A percentile compares a stretch with the other conserved stretches of the same genome.
Conservation (phyloP, 92 coral and sea anemone genomes). For the Actinostola sp. region DNA sequence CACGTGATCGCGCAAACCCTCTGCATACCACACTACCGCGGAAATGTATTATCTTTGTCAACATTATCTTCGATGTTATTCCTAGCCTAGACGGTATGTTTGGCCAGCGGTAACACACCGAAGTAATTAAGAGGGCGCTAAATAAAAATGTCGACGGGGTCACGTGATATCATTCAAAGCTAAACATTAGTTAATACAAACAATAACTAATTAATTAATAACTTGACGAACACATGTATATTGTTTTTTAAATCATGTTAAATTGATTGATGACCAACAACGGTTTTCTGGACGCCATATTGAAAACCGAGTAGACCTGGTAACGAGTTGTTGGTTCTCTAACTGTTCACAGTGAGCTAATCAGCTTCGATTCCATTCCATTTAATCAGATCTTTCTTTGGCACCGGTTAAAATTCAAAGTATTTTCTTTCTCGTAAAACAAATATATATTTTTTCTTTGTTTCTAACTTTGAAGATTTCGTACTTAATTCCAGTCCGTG, state of each 20-base stretch:
- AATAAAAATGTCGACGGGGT: too few relatives aligned
- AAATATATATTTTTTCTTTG: slow-evolving; percentile 23
- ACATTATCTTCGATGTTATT: too few relatives aligned
- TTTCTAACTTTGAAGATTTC: slow-evolving; percentile 16
- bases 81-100: too few relatives aligned
- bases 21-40: too few relatives aligned
- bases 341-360: slow-evolving; percentile 4
- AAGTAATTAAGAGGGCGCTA: too few relatives aligned
- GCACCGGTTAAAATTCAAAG: slow-evolving; percentile 15
- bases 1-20: too few relatives aligned
- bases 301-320: slow-evolving; percentile 10
- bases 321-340: neutral
- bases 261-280: neutral
- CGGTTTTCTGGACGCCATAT: slow-evolving; percentile 7
- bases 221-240: neutral
- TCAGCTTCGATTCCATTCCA: neutral
- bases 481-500: slow-evolving; percentile 4
- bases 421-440: slow-evolving; percentile 3
- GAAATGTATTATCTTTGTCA: too few relatives aligned
- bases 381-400: slow-evolving; percentile 13
- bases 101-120: too few relatives aligned
- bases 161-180: too few relatives aligned
- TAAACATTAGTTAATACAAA: neutral
- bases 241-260: neutral
- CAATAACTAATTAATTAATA: slow-evolving; percentile 8